A percentile compares a stretch with the other conserved stretches of the same genome.
phyloP scores from a whole-genome alignment of 1,140 invertebrate genomes.

The Aleiodes sp. region DNA sequence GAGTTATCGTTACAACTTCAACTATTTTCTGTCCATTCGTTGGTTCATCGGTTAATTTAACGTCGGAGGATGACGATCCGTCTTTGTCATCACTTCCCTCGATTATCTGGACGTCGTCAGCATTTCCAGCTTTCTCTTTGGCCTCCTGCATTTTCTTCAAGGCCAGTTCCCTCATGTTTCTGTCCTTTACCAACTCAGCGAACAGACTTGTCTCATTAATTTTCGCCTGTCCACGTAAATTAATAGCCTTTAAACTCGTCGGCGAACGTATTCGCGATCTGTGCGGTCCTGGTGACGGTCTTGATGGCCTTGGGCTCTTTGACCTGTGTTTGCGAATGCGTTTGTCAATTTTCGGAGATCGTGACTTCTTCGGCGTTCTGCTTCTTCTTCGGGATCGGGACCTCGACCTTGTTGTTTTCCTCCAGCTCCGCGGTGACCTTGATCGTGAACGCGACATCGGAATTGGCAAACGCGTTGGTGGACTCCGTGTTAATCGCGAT shows the following conservation, averaged over 20 bases:
- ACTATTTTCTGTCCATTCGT: slow-evolving; percentile 59
- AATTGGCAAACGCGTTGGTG: not conserved
- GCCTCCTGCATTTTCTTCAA: slow-evolving; percentile 73
- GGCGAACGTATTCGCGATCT: slow-evolving; percentile 57
- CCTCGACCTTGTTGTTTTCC: not conserved
- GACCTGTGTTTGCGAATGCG: slow-evolving; percentile 59
- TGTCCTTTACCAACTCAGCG: slow-evolving; percentile 86
- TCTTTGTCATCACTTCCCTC: slow-evolving; percentile 60
- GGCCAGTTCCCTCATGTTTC: slow-evolving; percentile 80
- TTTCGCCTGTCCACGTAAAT: slow-evolving; percentile 71
- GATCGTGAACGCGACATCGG: not conserved
- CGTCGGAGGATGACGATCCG: slow-evolving; percentile 38
- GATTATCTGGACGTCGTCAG: slow-evolving; percentile 63
- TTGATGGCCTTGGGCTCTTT: slow-evolving; percentile 57
- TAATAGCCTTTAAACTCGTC: slow-evolving; percentile 64
- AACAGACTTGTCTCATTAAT: slow-evolving; percentile 87
- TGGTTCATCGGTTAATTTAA: slow-evolving; percentile 42
- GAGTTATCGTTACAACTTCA: slow-evolving; percentile 64
- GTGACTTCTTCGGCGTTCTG: slow-evolving; percentile 48
- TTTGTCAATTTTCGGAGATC: slow-evolving; percentile 56
- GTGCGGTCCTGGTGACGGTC: slow-evolving; percentile 58
- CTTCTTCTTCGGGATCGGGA: not conserved
- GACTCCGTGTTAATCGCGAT: not conserved
- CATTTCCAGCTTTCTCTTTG: slow-evolving; percentile 58
- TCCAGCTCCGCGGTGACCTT: not conserved